These are phyloP conservation scores for Lissonota sp. DNA, from an alignment of 2,888 invertebrate species.

Conservation along the genomic window DNA sequence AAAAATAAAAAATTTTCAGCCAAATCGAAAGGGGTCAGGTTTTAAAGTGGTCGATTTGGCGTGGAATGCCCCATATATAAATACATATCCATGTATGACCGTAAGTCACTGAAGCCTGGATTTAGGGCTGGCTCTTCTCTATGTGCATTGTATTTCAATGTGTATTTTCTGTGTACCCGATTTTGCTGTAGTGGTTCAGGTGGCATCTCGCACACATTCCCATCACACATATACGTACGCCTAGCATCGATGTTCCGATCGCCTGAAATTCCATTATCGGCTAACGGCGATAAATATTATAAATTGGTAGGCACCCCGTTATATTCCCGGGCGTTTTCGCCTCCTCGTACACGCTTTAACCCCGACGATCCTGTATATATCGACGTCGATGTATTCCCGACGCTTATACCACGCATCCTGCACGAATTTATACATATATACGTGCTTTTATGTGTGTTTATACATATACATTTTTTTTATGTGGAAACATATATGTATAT, in stretches of 20 bases:
- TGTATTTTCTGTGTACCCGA: conserved; percentile 29
- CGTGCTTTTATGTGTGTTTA: conserved; percentile 28
- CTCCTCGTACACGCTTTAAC: conserved; percentile 38
- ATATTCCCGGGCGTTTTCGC: conserved; percentile 37
- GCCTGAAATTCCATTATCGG: conserved; percentile 81
- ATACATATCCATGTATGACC: conserved; percentile 14
- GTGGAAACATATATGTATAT: background rate
- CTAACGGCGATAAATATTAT: conserved; percentile 82
- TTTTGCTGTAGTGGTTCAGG: conserved; percentile 10
- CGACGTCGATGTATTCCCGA: conserved; percentile 36
- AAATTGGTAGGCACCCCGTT: conserved; percentile 75
- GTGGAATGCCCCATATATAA: too few relatives aligned
- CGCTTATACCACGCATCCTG: conserved; percentile 22
- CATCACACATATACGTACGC: conserved; percentile 12
- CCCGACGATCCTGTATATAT: conserved; percentile 20
- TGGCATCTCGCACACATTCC: conserved; percentile 34
- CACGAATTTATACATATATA: conserved; percentile 20
- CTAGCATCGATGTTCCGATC: conserved; percentile 49
- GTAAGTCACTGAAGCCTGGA: conserved; percentile 59
- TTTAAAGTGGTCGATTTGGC: too few relatives aligned
- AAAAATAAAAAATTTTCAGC: too few relatives aligned
- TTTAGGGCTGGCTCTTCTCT: conserved; percentile 58
- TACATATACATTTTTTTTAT: background rate
- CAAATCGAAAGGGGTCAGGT: too few relatives aligned
- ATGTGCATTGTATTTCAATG: conserved; percentile 44